Evolutionary conservation across 2,113 vertebrate genomes (phyloP).

Genomic region (Phainopepla nitens): DNA sequence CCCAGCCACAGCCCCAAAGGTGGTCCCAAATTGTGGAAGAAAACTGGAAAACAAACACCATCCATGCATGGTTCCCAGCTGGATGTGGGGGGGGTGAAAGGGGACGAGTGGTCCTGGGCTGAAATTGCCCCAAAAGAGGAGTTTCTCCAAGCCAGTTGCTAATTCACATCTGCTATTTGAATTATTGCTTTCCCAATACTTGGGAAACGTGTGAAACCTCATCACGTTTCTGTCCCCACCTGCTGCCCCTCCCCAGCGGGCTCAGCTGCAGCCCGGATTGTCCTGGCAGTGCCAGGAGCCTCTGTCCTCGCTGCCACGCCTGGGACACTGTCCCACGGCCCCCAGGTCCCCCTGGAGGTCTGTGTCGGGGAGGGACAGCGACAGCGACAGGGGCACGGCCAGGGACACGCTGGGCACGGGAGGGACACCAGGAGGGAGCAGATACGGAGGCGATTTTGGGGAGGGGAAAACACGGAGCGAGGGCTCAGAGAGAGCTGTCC

Average conservation of each 20-base stretch:
- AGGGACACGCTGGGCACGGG: not conserved
- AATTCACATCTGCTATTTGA: not conserved
- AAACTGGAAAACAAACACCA: not conserved
- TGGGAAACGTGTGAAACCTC: accelerated
- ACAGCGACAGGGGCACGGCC: accelerated
- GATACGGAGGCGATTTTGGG: accelerated
- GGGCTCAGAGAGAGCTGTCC: not conserved
- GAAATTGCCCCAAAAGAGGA: not conserved
- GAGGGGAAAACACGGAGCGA: no score
- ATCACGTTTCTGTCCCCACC: not conserved
- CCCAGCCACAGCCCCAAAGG: not conserved
- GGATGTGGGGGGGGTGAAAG: accelerated
- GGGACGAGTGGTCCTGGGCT: accelerated
- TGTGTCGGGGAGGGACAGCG: not conserved
- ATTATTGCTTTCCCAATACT: accelerated
- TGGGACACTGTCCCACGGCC: accelerated
- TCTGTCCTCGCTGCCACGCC: accelerated
- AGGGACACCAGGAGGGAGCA: not conserved
- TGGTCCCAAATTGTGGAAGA: accelerated
- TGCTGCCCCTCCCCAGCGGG: not conserved
- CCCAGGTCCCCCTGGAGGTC: not conserved
- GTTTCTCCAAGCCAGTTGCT: not conserved
- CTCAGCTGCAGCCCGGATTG: not conserved
- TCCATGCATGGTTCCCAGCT: not conserved
- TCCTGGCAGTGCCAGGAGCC: not conserved